Evolutionary conservation across 2,888 invertebrate genomes (phyloP).

Genomic region (Drosophila imparisetae): DNA sequence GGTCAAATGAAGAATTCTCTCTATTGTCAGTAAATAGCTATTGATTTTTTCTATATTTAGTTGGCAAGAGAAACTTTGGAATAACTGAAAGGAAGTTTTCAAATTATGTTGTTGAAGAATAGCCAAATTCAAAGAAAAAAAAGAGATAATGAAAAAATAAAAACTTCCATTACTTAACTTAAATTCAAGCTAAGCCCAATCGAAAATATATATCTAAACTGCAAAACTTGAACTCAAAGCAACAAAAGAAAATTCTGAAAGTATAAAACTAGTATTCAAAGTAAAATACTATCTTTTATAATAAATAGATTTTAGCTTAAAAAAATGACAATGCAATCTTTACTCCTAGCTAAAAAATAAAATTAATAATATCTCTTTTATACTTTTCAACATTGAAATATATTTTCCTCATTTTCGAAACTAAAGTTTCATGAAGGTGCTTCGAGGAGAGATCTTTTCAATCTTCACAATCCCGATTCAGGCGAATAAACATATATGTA

Average conservation of each 20-base stretch:
- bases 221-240: not conserved
- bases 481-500: no score
- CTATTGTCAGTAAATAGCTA: conserved; percentile 3
- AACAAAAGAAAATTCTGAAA: not conserved
- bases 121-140: not conserved
- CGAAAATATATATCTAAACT: not conserved
- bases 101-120: not conserved
- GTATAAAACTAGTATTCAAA: not conserved
- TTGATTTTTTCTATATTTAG: conserved; percentile 23
- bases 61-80: not conserved
- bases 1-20: conserved; percentile 44
- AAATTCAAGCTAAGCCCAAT: not conserved
- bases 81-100: not conserved
- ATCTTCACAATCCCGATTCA: not conserved
- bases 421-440: not conserved
- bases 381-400: not conserved
- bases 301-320: not conserved
- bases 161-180: not conserved
- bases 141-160: not conserved
- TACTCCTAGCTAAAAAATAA: not conserved
- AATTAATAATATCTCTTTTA: not conserved
- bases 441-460: not conserved
- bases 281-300: not conserved
- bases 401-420: not conserved
- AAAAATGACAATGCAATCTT: not conserved